These are phyloP conservation scores for Salvelinus namaycush DNA, from an alignment of 2,113 vertebrate species.

Conservation along the genomic window DNA sequence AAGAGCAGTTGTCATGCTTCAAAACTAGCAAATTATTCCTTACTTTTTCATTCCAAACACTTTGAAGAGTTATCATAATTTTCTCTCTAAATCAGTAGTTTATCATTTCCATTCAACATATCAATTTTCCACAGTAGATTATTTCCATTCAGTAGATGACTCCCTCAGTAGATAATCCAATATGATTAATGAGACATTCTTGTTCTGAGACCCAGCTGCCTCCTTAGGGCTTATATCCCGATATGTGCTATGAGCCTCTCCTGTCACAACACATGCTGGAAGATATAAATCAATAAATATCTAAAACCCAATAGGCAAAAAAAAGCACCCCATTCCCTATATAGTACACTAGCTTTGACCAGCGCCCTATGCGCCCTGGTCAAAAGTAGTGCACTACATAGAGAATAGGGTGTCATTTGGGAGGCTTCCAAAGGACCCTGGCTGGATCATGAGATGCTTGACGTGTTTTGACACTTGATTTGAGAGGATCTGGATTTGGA, in stretches of 20 bases:
- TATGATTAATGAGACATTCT: not conserved
- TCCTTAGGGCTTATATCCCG: not conserved
- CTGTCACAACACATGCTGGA: not conserved
- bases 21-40: not conserved
- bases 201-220: not conserved
- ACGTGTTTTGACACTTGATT: not conserved
- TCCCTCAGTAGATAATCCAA: not conserved
- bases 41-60: not conserved
- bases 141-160: not conserved
- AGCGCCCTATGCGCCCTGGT: no score
- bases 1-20: not conserved
- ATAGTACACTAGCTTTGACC: no score
- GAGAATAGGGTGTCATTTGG: no score
- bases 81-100: slow-evolving; percentile 11
- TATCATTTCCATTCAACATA: not conserved
- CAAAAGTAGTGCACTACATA: no score
- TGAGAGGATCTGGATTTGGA: not conserved
- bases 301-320: no score
- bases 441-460: no score
- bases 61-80: not conserved
- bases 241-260: not conserved
- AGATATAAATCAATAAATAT: no score
- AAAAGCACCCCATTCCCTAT: no score
- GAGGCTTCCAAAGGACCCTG: no score
- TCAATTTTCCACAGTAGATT: not conserved